These are phyloP conservation scores for Chaunax sp. DNA, from an alignment of 2,797 vertebrate genomes.

Conservation along the genomic window DNA sequence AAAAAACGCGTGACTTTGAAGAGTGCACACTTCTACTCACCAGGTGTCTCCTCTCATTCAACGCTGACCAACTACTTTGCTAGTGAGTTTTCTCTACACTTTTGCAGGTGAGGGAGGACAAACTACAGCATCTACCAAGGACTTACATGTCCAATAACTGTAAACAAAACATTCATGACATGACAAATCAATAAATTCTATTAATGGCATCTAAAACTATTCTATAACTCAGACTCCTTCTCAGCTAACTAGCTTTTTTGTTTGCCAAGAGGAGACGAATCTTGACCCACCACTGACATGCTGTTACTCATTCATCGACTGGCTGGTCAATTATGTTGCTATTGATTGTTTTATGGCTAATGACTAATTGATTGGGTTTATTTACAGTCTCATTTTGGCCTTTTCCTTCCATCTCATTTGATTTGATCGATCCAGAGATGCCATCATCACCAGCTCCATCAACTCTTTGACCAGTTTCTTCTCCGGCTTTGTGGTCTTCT, in stretches of 20 bases:
- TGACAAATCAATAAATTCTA: slow-evolving; percentile 16
- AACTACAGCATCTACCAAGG: background rate
- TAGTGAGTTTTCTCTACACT: background rate
- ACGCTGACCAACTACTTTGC: background rate
- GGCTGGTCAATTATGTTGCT: slow-evolving; percentile 7
- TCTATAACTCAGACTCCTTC: background rate
- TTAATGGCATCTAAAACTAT: background rate
- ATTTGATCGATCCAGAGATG: slow-evolving; percentile 82
- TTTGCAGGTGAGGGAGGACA: background rate
- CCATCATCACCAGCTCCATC: slow-evolving; percentile 93
- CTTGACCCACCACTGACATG: background rate
- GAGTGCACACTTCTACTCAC: background rate
- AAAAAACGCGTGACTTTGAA: background rate
- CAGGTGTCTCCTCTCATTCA: background rate
- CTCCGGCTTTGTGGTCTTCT: slow-evolving; percentile 94
- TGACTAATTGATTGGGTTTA: background rate
- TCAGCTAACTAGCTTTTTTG: background rate
- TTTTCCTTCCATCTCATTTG: slow-evolving; percentile 2
- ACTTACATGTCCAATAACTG: background rate
- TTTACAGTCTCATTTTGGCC: background rate
- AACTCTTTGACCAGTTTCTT: slow-evolving; percentile 95
- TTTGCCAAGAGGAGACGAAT: background rate
- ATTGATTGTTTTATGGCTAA: slow-evolving; percentile 6
- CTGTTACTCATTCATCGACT: background rate
- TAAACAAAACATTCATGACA: background rate